Evolutionary conservation across 1,140 invertebrate species (phyloP).

Genomic region (Microvelia longipes): DNA sequence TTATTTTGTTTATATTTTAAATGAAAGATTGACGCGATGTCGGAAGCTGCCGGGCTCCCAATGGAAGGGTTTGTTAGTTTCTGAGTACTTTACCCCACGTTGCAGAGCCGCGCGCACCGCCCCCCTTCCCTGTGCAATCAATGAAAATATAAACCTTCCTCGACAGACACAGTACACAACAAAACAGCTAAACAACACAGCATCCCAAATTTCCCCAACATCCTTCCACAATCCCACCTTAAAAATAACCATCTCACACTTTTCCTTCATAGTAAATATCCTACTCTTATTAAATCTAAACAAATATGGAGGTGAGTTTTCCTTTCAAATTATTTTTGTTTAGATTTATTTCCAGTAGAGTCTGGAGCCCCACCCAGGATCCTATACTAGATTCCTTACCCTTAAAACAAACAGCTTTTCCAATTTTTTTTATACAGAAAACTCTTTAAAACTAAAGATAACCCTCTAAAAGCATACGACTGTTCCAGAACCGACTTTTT

Average conservation of each 20-base stretch:
- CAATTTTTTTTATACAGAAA: no score
- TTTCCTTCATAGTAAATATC: background rate
- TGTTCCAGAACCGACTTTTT: no score
- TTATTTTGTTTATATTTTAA: background rate
- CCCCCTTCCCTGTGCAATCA: constrained; percentile 18
- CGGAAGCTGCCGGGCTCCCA: background rate
- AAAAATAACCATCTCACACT: background rate
- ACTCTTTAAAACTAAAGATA: no score
- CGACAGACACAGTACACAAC: constrained; percentile 15
- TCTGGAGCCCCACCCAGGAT: background rate
- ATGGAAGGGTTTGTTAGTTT: background rate
- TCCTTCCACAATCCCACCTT: background rate
- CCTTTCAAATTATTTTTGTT: background rate
- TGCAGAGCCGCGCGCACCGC: constrained; percentile 3
- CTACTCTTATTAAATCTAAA: background rate
- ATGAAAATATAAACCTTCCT: constrained; percentile 23
- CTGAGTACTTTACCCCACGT: background rate
- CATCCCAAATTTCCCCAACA: background rate
- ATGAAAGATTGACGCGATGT: background rate
- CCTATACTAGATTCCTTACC: no score
- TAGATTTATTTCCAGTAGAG: background rate
- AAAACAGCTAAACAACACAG: constrained; percentile 10
- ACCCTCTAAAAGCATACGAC: no score
- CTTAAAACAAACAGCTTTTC: no score
- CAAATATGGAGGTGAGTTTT: background rate